A percentile compares a stretch with the other conserved stretches of the same genome.
These are phyloP conservation scores for Scartelaos histophorus DNA, from an alignment of 2,113 vertebrate genomes.

Conservation along the genomic window DNA sequence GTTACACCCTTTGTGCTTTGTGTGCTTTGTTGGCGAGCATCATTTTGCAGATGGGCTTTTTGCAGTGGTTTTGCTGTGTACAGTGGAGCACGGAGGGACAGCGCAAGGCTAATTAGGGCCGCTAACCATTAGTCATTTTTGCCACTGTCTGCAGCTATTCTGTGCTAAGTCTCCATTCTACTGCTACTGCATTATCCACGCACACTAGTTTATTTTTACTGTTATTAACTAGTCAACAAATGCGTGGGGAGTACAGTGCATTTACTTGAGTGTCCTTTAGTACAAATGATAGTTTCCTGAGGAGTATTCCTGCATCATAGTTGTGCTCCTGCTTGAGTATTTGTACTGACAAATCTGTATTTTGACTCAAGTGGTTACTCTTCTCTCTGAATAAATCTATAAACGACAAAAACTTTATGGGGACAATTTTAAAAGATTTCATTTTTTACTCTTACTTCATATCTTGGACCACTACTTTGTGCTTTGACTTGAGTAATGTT, in stretches of 20 bases:
- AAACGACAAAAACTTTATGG: too few species aligned
- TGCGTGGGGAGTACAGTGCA: neutral
- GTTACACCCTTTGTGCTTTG: neutral
- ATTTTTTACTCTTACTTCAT: too few species aligned
- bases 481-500: too few species aligned
- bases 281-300: too few species aligned
- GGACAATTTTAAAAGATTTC: too few species aligned
- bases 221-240: neutral
- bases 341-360: too few species aligned
- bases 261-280: too few species aligned
- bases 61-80: neutral
- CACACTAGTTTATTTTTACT: neutral
- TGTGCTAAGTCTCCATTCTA: neutral
- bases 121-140: slow-evolving; percentile 11
- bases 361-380: too few species aligned
- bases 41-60: neutral
- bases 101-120: neutral
- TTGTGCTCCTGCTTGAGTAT: too few species aligned
- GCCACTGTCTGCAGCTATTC: neutral
- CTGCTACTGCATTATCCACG: neutral
- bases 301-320: too few species aligned
- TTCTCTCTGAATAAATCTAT: neutral
- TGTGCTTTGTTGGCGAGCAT: neutral
- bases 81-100: neutral
- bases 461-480: too few species aligned